Evolutionary conservation across 2,888 invertebrate genomes (phyloP).

Genomic region (Drosophila mettleri): DNA sequence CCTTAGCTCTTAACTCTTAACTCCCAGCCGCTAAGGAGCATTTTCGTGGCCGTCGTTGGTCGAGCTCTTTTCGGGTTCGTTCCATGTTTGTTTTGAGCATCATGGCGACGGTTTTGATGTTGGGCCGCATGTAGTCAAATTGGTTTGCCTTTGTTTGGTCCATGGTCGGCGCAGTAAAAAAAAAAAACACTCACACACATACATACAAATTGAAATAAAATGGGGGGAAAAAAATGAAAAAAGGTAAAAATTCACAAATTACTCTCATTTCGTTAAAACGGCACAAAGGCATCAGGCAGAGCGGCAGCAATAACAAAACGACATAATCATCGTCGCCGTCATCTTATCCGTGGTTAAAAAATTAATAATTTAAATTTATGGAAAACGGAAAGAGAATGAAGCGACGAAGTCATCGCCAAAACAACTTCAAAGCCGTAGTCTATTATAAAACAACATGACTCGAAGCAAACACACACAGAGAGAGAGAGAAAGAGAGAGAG

Average conservation of each 20-base stretch:
- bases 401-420: slow-evolving; percentile 82
- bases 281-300: slow-evolving; percentile 65
- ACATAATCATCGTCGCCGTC: slow-evolving; percentile 81
- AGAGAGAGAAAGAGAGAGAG: slow-evolving; percentile 7
- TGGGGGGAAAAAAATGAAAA: slow-evolving; percentile 42
- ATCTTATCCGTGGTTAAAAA: slow-evolving; percentile 81
- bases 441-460: slow-evolving; percentile 74
- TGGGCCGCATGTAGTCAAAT: slow-evolving; percentile 73
- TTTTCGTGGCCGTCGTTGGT: slow-evolving; percentile 22
- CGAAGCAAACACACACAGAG: slow-evolving; percentile 35
- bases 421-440: slow-evolving; percentile 76
- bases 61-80: slow-evolving; percentile 31
- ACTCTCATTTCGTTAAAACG: slow-evolving; percentile 78
- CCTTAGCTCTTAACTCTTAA: background rate
- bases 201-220: slow-evolving; percentile 31
- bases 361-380: slow-evolving; percentile 84
- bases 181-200: slow-evolving; percentile 25
- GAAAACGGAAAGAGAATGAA: slow-evolving; percentile 84
- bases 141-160: slow-evolving; percentile 71
- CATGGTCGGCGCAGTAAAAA: slow-evolving; percentile 40
- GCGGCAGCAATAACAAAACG: slow-evolving; percentile 77
- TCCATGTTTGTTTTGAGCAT: slow-evolving; percentile 66
- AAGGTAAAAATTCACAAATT: slow-evolving; percentile 77
- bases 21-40: slow-evolving; percentile 21
- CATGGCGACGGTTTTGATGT: slow-evolving; percentile 73